Base-by-base conservation (phyloP, 2,888 invertebrate species). In the Pyrrhia umbra region DNA sequence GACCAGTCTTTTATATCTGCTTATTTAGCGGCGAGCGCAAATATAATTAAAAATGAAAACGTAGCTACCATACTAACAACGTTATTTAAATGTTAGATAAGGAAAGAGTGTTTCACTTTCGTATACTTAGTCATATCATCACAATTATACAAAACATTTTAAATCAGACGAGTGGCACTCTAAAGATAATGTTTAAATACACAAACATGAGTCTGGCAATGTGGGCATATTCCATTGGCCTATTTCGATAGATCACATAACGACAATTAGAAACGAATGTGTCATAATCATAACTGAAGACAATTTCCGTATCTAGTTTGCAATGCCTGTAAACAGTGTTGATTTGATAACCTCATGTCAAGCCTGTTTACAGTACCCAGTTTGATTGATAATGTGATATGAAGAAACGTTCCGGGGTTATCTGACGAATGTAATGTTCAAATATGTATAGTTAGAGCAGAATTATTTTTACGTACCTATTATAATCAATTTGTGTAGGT, bases 361-460 rank as follows among this genome's bases (percentile, higher is more conserved):
- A 77, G 78, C 80, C 81, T 91, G 90, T 90, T 90, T 89, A 90
- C 88, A 81, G 86, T 87, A 84, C 86, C 88, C 86, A 88, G 84
- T 90, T 89, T 89, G 91, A 92, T 91, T 92, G 89, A 91, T 90
- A 88, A 84, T 76, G 84, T 84, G 88, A 89, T 90, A 86, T 74
- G 79, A 81, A 77, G 81, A 66, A 72, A 71, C 68, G 87, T 85
- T 87, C 86, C 61, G 49, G 75, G 91, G 92, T 90, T 92, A 92
- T 92, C 92, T 58, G 37, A 37, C 56, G 62, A 67, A 61, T 55
- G 71, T 61, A 75, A 77, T 69, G 74, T 77, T 81, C 74, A 68
- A 68, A 66, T 59, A 37, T 15, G 37, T 81, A 78, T 68, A 85
- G 54, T 74, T 52, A 66, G 59, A 68, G 55, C 62, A 54, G 47